phyloP scores from a whole-genome alignment of 2,113 vertebrate species.

The Struthio camelus region DNA sequence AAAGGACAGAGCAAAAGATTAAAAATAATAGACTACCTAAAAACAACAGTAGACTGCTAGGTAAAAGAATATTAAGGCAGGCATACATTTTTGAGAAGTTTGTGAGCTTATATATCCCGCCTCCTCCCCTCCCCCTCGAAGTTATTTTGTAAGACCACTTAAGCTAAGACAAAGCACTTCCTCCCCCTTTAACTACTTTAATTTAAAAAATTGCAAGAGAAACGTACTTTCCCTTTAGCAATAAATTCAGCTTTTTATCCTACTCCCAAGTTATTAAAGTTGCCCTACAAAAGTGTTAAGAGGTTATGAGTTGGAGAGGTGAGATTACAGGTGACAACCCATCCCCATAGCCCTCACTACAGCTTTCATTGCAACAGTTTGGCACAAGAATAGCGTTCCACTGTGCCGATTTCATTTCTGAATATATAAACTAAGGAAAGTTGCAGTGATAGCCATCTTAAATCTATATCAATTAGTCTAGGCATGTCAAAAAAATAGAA shows the following conservation, averaged over 20 bases:
- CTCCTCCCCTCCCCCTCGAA: accelerated
- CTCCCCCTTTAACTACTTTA: background rate
- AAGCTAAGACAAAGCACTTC: background rate
- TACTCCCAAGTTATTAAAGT: background rate
- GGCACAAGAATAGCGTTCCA: background rate
- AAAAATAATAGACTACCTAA: background rate
- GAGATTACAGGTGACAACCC: background rate
- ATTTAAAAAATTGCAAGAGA: background rate
- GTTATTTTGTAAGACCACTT: background rate
- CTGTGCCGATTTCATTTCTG: background rate
- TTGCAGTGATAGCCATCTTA: background rate
- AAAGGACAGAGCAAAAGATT: background rate
- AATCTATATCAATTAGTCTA: background rate
- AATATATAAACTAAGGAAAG: background rate
- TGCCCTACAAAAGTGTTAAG: background rate
- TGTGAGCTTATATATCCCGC: background rate
- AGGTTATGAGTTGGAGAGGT: background rate
- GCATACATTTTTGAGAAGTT: background rate
- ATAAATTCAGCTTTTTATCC: background rate
- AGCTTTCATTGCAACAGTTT: background rate
- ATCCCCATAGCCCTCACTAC: background rate
- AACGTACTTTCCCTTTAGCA: background rate
- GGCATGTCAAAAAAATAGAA: accelerated
- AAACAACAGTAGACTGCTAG: too few relatives aligned
- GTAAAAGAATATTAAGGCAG: too few relatives aligned